Evolutionary conservation across 2,113 vertebrate genomes (phyloP), one percentile per base, ranked within the genome.

Genomic region (Ailuropoda melanoleuca): DNA sequence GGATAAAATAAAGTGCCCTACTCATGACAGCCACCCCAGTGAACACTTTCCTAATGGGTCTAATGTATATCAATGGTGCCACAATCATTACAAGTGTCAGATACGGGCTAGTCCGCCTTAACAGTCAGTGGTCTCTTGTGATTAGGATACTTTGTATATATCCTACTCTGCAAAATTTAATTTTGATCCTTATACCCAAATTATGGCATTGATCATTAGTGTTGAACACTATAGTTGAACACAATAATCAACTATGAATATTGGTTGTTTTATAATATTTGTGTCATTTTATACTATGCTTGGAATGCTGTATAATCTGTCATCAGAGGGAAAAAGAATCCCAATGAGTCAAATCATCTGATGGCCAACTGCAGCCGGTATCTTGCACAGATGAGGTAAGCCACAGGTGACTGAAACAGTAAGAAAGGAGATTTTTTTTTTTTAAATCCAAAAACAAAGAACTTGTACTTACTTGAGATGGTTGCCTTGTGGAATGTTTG

Each of bases 401-500:
- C n/a, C 86, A 96, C n/a, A 68, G 68, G 96, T 82, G 84, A 89
- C 68, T 96, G 94, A 98, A 98, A 94, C 96, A 97, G 66, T 92
- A 95, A 97, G 84, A 96, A 62, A 62, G 77, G 7, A 87, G 70
- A 93, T 97, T 96, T 94, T 96, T 39, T 23, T n/a, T 23, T 72
- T 70, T 70, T 70, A 90, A 95, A 62, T 86, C 60, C 68, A 68
- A 53, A 95, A 98, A 53, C 0, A 81, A 98, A 98, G 84, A 96
- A 93, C 55, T 78, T 95, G 93, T 97, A 96, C 98, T 98, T 99
- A 99, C 99, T 99, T 99, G 99, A 80, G 98, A 97, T 81, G 99
- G 99, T 78, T 98, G 98, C 98, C 96, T 99, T 62, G 99, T 97
- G 72, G 86, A 98, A 62, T 98, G 93, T 4, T 93, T 98, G 98